phyloP scores from a whole-genome alignment of 2,888 invertebrate species.

The Tiphia femorata region DNA sequence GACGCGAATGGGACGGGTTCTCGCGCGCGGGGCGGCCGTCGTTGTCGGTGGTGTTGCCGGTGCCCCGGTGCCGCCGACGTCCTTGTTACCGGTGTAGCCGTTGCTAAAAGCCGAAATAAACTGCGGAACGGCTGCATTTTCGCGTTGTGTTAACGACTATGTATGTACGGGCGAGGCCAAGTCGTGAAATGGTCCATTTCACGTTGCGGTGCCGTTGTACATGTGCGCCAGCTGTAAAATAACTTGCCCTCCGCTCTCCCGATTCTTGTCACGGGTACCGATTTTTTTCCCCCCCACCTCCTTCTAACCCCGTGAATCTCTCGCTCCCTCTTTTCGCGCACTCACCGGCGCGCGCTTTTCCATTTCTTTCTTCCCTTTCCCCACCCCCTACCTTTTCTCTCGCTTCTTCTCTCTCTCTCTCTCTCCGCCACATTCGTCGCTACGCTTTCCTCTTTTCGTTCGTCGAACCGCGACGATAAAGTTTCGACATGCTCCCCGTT shows the following conservation, averaged over 20 bases:
- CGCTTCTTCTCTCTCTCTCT: neutral
- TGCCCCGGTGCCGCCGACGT: slow-evolving; percentile 1
- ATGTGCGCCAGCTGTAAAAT: slow-evolving; percentile 32
- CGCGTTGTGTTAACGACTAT: slow-evolving; percentile 38
- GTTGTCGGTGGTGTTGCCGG: slow-evolving; percentile 30
- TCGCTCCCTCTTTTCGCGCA: neutral
- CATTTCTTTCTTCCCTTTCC: neutral
- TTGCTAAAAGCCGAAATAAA: slow-evolving; percentile 44
- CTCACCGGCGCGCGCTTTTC: too few species aligned
- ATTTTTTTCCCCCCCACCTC: neutral
- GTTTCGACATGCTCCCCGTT: too few species aligned
- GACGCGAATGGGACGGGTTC: too few species aligned
- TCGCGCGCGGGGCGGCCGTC: slow-evolving; percentile 18
- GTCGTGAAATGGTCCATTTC: slow-evolving; percentile 42
- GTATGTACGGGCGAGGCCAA: slow-evolving; percentile 7
- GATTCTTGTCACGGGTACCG: slow-evolving; percentile 11
- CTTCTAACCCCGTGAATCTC: neutral
- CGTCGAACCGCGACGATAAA: too few species aligned
- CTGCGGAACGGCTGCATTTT: slow-evolving; percentile 31
- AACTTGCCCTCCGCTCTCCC: slow-evolving; percentile 20
- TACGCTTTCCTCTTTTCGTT: neutral
- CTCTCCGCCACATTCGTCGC: neutral
- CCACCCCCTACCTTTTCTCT: neutral
- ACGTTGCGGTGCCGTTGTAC: slow-evolving; percentile 13
- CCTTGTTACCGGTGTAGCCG: too few species aligned